Percentiles rank a stretch among this genome's conserved stretches.
These are phyloP conservation scores for Passerculus sandwichensis DNA, from an alignment of 2,797 vertebrate species.

Conservation along the genomic window DNA sequence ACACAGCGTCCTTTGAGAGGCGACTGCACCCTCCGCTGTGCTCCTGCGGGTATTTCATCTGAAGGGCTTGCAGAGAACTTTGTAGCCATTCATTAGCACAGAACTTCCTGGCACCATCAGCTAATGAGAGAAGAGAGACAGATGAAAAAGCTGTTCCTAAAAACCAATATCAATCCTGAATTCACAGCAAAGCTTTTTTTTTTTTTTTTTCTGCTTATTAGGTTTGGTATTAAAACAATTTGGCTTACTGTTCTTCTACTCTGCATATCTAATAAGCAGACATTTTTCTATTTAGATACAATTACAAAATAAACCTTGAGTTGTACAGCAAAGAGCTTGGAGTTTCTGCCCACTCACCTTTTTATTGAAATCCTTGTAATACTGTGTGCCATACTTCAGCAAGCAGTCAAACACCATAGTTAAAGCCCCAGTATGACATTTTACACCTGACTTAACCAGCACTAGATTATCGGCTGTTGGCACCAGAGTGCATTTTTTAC, in stretches of 20 bases:
- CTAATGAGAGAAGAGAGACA: constrained; percentile 8
- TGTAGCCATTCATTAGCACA: constrained; percentile 20
- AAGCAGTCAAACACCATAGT: not conserved
- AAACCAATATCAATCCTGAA: constrained; percentile 9
- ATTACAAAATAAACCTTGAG: not conserved
- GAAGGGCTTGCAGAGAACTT: not conserved
- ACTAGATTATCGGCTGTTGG: not conserved
- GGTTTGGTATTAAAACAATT: constrained; percentile 2
- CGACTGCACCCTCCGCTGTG: not conserved
- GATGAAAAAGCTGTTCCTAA: constrained; percentile 17
- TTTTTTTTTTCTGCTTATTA: not conserved
- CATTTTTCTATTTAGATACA: not conserved
- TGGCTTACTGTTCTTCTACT: not conserved
- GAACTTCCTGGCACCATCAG: not conserved
- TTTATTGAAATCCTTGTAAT: not conserved
- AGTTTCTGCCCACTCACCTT: not conserved
- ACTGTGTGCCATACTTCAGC: not conserved
- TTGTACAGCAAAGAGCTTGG: not conserved
- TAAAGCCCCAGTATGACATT: constrained; percentile 56
- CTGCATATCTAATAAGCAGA: not conserved
- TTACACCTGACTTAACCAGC: constrained; percentile 43
- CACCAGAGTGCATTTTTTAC: not conserved
- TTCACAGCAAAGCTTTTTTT: not conserved
- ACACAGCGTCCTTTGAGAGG: not conserved
- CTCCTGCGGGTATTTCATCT: not conserved